phyloP scores from a whole-genome alignment of 2,888 invertebrate species.

The Cryptus armator region DNA sequence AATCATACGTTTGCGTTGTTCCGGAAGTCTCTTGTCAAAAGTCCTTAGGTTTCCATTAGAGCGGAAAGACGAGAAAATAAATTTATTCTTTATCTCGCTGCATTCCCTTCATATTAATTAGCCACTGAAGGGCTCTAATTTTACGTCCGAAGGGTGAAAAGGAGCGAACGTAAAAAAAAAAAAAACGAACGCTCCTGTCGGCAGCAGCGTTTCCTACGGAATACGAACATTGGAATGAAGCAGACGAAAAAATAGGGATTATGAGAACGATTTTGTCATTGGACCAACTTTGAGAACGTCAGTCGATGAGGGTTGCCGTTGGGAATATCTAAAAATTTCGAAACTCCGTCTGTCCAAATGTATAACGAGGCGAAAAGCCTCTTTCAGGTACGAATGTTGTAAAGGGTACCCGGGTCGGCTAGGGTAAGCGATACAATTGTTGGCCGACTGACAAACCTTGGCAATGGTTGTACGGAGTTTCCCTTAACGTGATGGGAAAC shows the following conservation, averaged over 20 bases:
- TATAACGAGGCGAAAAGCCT: slow-evolving; percentile 42
- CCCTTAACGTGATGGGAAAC: too few relatives aligned
- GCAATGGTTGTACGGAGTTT: too few relatives aligned
- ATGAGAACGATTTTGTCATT: slow-evolving; percentile 1
- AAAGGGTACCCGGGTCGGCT: slow-evolving; percentile 21
- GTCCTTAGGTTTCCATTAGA: slow-evolving; percentile 28
- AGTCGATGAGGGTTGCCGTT: neutral
- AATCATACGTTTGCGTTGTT: slow-evolving; percentile 42
- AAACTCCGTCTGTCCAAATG: slow-evolving; percentile 14
- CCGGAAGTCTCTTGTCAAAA: neutral
- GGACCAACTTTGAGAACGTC: neutral
- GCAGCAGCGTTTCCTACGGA: slow-evolving; percentile 19
- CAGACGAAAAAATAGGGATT: neutral
- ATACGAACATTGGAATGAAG: neutral
- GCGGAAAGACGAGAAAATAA: slow-evolving; percentile 30
- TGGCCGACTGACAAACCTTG: too few relatives aligned
- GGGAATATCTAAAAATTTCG: slow-evolving; percentile 27
- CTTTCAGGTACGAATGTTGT: slow-evolving; percentile 47
- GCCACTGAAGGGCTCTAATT: slow-evolving; percentile 32
- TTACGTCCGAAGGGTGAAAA: neutral
- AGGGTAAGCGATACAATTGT: slow-evolving; percentile 27
- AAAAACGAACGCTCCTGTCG: slow-evolving; percentile 34
- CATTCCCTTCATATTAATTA: slow-evolving; percentile 34
- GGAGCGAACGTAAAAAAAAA: slow-evolving; percentile 34
- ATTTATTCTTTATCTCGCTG: slow-evolving; percentile 6